Base-by-base conservation (phyloP, 1,140 invertebrate genomes). In the Camponotus vicinus region DNA sequence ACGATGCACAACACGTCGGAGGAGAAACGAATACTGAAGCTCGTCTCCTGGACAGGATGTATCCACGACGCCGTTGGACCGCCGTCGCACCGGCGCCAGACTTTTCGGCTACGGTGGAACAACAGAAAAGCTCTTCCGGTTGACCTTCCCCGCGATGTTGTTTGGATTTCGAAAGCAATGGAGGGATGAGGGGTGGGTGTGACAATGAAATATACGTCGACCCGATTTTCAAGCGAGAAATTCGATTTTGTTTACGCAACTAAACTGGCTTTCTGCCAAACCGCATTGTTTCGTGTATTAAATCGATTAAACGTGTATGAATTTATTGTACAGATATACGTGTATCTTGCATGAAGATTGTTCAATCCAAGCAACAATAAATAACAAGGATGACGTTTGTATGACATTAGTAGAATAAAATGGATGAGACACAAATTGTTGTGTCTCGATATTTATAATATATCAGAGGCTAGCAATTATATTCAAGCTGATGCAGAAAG, bases 101-200 rank as follows among this genome's bases (percentile, higher is more conserved):
- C 88, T 83, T 87, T 67, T 89, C 91, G 76, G 84, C 86, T 63
- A 66, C 85, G 86, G 88, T 85, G 79, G 87, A 91, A 91, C 89
- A 93, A 91, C 91, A 92, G 89, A 91, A 89, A 89, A 92, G 90
- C 91, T 92, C 92, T 92, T 91, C 86, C 86, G 88, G 64, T 85
- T 90, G 88, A 91, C 89, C 90, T 91, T 92, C 89, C 59, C 15
- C 34, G 13, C 40, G 79, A 61, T 59, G 69, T 15, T 83, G 79
- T 83, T 73, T 83, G 69, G 69, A 75, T 34, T 83, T 61, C 40
- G 69, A 8, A 21, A 9, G 61, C 2, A 13, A 2, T 15, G 7
- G 7, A 34, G 37, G 27, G 52, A 59, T 13, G 11, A 21, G n/a
- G 57, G 55, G n/a, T 37, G 55, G 34, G 2, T 21, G 79, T 27